phyloP scores from a whole-genome alignment of 1,140 invertebrate species.

The Papilio machaon region DNA sequence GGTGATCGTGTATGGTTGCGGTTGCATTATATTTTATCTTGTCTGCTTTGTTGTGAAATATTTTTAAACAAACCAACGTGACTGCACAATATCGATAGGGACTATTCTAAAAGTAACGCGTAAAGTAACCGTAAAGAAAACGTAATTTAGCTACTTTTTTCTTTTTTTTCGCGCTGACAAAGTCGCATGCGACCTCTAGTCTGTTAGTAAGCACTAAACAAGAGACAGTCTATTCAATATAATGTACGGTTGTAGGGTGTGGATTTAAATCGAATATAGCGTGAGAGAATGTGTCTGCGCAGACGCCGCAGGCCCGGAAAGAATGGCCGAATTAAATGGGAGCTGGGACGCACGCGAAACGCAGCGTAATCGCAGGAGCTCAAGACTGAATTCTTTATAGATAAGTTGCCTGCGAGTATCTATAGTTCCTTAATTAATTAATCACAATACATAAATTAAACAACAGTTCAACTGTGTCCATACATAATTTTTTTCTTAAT shows the following conservation, averaged over 20 bases:
- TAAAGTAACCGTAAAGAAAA: not conserved
- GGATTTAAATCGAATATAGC: slow-evolving; percentile 41
- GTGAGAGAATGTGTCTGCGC: slow-evolving; percentile 51
- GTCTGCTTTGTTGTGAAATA: slow-evolving; percentile 9
- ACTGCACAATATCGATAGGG: not conserved
- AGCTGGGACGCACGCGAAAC: slow-evolving; percentile 47
- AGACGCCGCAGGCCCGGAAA: slow-evolving; percentile 50
- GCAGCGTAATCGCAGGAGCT: slow-evolving; percentile 55
- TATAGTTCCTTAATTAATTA: too few species aligned
- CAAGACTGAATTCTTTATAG: slow-evolving; percentile 13
- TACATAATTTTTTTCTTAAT: too few species aligned
- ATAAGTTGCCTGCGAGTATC: not conserved
- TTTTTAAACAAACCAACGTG: not conserved
- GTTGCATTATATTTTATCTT: not conserved
- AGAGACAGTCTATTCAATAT: slow-evolving; percentile 23
- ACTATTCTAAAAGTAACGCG: not conserved
- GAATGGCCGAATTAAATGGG: slow-evolving; percentile 50
- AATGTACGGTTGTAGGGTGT: slow-evolving; percentile 1
- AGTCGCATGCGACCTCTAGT: not conserved
- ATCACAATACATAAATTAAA: too few species aligned
- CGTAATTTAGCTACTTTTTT: too few species aligned
- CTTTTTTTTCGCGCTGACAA: too few species aligned
- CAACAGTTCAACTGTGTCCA: too few species aligned
- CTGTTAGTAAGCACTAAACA: slow-evolving; percentile 1
- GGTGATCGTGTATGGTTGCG: slow-evolving; percentile 15